A percentile compares a stretch with the other conserved stretches of the same genome.
Conservation (phyloP, 2,797 vertebrate species). For the Gallinago stenura region DNA sequence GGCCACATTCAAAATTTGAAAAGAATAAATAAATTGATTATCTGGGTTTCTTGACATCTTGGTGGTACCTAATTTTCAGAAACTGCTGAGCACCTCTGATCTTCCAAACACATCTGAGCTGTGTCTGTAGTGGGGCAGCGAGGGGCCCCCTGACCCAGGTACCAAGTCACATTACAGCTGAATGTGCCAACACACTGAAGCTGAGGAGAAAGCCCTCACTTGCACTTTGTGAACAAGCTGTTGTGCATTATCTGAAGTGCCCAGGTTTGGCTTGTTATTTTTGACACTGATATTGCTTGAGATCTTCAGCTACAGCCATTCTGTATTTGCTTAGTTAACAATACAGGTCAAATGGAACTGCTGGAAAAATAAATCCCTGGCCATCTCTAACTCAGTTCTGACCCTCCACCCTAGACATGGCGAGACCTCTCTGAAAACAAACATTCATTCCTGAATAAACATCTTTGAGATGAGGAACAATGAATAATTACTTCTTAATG, state of each 20-base stretch:
- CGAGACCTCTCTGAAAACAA: conserved; percentile 57
- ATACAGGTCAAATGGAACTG: conserved; percentile 48
- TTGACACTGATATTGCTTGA: neutral
- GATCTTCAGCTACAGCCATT: neutral
- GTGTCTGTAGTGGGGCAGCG: neutral
- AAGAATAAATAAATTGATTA: neutral
- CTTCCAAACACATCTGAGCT: neutral
- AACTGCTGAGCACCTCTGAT: neutral
- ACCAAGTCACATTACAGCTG: fast-evolving
- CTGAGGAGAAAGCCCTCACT: neutral
- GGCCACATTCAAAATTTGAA: neutral
- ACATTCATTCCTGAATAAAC: conserved; percentile 68
- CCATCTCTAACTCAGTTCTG: neutral
- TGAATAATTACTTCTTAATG: conserved; percentile 71
- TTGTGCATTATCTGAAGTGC: neutral
- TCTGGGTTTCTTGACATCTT: neutral
- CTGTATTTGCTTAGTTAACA: conserved; percentile 35
- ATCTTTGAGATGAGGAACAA: conserved; percentile 63
- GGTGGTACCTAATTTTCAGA: neutral
- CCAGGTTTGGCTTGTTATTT: neutral
- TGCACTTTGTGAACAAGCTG: neutral
- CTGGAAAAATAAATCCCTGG: conserved; percentile 51
- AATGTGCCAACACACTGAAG: neutral
- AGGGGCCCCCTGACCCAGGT: neutral
- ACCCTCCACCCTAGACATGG: conserved; percentile 24